phyloP scores from a whole-genome alignment of 2,797 vertebrate species.

The Paedocypris micromegethes region DNA sequence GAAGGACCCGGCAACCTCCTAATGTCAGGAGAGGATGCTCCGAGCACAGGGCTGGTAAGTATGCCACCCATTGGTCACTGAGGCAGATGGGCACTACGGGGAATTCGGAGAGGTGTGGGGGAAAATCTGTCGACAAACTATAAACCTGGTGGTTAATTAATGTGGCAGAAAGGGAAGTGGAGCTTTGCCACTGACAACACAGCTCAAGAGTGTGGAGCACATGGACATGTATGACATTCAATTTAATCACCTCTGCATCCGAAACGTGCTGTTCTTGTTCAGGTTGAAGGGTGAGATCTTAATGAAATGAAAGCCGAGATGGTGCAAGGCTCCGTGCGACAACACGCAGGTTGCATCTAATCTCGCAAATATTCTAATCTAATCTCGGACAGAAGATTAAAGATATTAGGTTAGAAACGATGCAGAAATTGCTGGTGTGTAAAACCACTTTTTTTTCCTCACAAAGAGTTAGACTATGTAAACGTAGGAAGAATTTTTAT shows the following conservation, averaged over 20 bases:
- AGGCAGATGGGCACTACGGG: conserved; percentile 37
- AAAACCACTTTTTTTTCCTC: too few species aligned
- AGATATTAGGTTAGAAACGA: too few species aligned
- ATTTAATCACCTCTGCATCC: conserved; percentile 3
- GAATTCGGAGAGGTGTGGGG: conserved; percentile 34
- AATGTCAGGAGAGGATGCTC: conserved; percentile 26
- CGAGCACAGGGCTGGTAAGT: conserved; percentile 11
- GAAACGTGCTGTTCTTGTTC: too few species aligned
- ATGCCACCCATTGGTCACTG: conserved; percentile 18
- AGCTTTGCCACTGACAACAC: conserved; percentile 3
- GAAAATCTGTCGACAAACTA: conserved; percentile 30
- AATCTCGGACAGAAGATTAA: too few species aligned
- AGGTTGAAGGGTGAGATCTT: background rate
- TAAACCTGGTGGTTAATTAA: conserved; percentile 35
- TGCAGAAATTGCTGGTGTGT: too few species aligned
- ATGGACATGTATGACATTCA: conserved; percentile 17
- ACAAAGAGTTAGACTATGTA: too few species aligned
- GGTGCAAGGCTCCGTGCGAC: too few species aligned
- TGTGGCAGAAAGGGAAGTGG: conserved; percentile 29
- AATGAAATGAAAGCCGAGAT: too few species aligned
- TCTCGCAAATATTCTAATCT: too few species aligned
- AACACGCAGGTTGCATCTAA: too few species aligned
- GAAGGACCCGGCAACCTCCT: conserved; percentile 27
- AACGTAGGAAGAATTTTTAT: too few species aligned
- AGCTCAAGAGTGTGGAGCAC: background rate